Evolutionary conservation across 2,888 invertebrate genomes (phyloP), one percentile per base, ranked within the genome.

Genomic region (Leptothorax acervorum): DNA sequence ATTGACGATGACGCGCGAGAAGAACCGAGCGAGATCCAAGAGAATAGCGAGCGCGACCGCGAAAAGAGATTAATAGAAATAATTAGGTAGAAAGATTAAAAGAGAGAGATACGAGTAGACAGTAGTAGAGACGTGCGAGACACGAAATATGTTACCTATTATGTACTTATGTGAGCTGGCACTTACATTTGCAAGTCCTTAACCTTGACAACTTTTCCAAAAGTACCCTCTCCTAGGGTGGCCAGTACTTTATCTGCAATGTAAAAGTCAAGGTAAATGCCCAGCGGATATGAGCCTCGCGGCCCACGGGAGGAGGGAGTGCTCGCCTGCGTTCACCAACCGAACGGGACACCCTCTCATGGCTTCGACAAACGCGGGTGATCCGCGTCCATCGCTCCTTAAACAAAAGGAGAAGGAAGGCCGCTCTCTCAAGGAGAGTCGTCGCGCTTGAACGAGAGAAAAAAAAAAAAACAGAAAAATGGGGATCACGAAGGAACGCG

Each of bases 161-260:
- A 89, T 84, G 85, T 87, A 88, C 73, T 86, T 89, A 86, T 73
- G 63, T 90, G 87, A 89, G 76, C 89, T 87, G 88, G 76, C 87
- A 97, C 97, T 97, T 96, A 99, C 99, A 97, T 98, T 96, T 98
- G 97, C 95, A 98, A 96, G 96, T 99, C 99, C 96, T 98, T 98
- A 95, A 99, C 99, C 97, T 99, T 98, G 95, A 99, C 99, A 95
- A 99, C 99, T 97, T 99, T 99, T 95, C 99, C 99, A 97, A 99
- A 99, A 93, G 99, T 99, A 95, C 99, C 99, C 96, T 99, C 99
- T 94, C 99, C 99, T 95, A 99, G 97, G 94, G 99, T 99, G 96
- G 98, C 97, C 96, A 99, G 97, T 96, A 99, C 98, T 97, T 99
- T 98, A 97, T 99, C 99, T 99, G 98, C 95, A 97, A 98, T 96